phyloP scores from a whole-genome alignment of 1,140 invertebrate species.

The Tetramorium parvispinum region DNA sequence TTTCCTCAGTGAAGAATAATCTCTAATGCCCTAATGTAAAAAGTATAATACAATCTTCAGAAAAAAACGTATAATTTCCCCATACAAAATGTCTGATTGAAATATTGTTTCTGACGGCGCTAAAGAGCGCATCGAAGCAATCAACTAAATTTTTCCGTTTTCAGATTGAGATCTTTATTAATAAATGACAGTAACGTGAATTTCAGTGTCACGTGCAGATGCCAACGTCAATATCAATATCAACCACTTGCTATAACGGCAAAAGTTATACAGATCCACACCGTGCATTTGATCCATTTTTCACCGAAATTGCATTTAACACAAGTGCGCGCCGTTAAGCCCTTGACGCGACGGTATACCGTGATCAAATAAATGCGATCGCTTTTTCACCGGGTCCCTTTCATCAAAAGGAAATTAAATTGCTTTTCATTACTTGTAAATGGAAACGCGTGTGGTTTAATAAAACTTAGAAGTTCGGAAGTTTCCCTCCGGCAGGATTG shows the following conservation, averaged over 20 bases:
- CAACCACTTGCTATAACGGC: background rate
- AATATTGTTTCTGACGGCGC: background rate
- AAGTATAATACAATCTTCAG: too few relatives aligned
- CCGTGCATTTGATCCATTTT: constrained; percentile 46
- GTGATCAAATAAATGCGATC: constrained; percentile 27
- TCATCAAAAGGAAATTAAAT: background rate
- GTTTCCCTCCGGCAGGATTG: background rate
- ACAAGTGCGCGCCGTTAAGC: background rate
- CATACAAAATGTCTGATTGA: background rate
- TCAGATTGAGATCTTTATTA: constrained; percentile 22
- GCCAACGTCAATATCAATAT: constrained; percentile 18
- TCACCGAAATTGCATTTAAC: constrained; percentile 39
- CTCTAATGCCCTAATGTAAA: background rate
- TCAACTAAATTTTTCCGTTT: background rate
- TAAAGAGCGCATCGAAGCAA: background rate
- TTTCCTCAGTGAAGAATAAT: background rate
- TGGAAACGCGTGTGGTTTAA: background rate
- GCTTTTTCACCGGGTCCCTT: background rate
- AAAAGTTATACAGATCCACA: constrained; percentile 10
- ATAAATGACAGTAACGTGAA: background rate
- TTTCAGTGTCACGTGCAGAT: constrained; percentile 24
- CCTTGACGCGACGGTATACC: background rate
- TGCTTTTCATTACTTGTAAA: constrained; percentile 28
- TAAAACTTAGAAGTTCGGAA: constrained; percentile 1
- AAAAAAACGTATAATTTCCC: background rate